Evolutionary conservation across 1,140 invertebrate genomes (phyloP).

Genomic region (Mercenaria mercenaria): DNA sequence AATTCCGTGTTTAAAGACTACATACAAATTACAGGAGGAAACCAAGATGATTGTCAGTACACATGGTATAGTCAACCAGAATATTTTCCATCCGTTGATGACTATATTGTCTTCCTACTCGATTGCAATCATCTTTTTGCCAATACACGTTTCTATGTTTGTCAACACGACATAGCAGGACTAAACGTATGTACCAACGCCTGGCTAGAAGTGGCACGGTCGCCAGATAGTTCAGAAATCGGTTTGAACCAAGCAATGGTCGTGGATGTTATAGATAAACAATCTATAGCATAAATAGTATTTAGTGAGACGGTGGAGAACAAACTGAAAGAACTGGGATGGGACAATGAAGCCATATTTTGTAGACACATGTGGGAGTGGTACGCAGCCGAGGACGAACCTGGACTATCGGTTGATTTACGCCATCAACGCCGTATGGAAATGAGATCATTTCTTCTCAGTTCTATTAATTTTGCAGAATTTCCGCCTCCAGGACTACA

Average conservation of each 20-base stretch:
- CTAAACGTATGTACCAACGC: neutral
- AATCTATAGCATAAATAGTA: neutral
- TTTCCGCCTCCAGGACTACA: too few species aligned
- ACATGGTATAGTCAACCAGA: neutral
- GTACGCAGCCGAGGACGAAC: neutral
- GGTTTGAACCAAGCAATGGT: neutral
- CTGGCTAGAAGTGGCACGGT: neutral
- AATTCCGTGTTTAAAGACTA: neutral
- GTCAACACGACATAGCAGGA: too few species aligned
- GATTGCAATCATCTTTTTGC: neutral
- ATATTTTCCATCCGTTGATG: neutral
- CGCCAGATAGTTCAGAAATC: neutral
- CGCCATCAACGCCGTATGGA: neutral
- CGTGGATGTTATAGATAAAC: neutral
- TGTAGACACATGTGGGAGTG: neutral
- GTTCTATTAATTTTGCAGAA: too few species aligned
- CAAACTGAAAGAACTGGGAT: neutral
- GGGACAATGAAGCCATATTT: neutral
- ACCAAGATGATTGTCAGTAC: neutral
- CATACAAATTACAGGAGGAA: neutral
- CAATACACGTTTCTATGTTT: too few species aligned
- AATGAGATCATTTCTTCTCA: neutral
- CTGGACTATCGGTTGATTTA: neutral
- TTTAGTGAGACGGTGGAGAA: conserved; percentile 34
- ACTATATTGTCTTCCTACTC: neutral